Percentiles rank a stretch among this genome's conserved stretches.
Evolutionary conservation across 64 coral and sea anemone genomes (phyloP).

Genomic region (Porites lutea): DNA sequence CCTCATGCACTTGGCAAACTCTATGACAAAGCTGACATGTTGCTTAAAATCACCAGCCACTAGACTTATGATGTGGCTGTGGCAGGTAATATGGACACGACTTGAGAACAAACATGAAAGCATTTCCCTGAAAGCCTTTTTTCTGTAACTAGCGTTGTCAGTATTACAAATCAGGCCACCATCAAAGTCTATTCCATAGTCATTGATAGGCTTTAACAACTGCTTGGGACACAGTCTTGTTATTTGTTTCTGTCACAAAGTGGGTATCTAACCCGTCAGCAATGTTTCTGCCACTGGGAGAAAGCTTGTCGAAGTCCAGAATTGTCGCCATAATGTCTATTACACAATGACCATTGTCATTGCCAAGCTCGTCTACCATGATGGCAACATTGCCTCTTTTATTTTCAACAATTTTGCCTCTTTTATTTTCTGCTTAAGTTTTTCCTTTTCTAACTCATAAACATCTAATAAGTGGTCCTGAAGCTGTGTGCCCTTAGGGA

Average conservation of each 20-base stretch:
- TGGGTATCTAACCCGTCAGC: not conserved
- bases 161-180: conserved; percentile 53
- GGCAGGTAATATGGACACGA: conserved; percentile 59
- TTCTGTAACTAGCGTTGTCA: conserved; percentile 70
- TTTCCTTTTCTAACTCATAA: conserved; percentile 34
- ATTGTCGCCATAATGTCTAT: conserved; percentile 30
- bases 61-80: conserved; percentile 70
- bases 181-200: conserved; percentile 61
- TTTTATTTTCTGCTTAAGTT: conserved; percentile 37
- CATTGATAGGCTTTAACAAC: not conserved
- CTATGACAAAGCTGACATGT: conserved; percentile 14
- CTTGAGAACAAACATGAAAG: conserved; percentile 38
- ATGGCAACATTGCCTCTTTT: conserved; percentile 35
- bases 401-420: conserved; percentile 10
- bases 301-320: not conserved
- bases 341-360: conserved; percentile 39
- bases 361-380: conserved; percentile 36
- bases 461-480: conserved; percentile 26
- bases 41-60: conserved; percentile 66
- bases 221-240: conserved; percentile 22
- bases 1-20: conserved; percentile 56
- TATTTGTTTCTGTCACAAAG: conserved; percentile 10
- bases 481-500: conserved; percentile 46
- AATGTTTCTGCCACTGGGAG: not conserved
- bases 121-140: conserved; percentile 46